Percentiles rank a stretch among this genome's conserved stretches.
phyloP scores from a whole-genome alignment of 2,113 vertebrate species.

The Uria aalge region DNA sequence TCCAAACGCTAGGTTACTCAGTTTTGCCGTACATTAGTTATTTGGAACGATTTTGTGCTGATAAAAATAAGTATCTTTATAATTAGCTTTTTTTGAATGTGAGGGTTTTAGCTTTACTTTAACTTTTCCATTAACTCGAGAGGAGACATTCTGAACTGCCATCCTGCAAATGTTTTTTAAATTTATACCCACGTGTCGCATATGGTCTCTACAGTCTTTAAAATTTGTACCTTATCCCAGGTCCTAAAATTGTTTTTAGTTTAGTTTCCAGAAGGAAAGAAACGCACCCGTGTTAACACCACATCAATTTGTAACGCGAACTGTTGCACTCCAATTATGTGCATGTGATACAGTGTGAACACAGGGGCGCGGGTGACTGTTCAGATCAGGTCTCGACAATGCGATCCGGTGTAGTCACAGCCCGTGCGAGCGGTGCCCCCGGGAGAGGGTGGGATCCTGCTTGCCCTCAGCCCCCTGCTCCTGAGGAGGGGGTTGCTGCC shows the following conservation, averaged over 20 bases:
- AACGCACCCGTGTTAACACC: neutral
- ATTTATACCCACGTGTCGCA: accelerated
- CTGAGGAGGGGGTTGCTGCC: neutral
- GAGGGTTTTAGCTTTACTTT: neutral
- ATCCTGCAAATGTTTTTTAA: neutral
- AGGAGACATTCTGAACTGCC: neutral
- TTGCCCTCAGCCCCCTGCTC: neutral
- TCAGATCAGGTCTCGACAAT: neutral
- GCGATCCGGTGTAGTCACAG: too few relatives aligned
- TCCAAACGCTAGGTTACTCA: accelerated
- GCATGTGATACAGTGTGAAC: accelerated
- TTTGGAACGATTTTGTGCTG: neutral
- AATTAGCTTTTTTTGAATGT: neutral
- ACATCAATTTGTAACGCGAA: neutral
- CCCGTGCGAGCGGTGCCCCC: accelerated
- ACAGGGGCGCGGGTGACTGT: accelerated
- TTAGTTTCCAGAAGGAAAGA: neutral
- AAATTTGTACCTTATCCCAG: neutral
- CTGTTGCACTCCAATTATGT: accelerated
- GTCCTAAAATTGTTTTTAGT: neutral
- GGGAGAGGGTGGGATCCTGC: too few relatives aligned
- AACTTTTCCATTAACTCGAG: neutral
- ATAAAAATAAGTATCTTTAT: neutral
- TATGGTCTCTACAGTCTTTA: neutral
- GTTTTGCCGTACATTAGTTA: neutral